Base-by-base conservation (phyloP, 2,888 invertebrate species). In the Nebria brevicollis region DNA sequence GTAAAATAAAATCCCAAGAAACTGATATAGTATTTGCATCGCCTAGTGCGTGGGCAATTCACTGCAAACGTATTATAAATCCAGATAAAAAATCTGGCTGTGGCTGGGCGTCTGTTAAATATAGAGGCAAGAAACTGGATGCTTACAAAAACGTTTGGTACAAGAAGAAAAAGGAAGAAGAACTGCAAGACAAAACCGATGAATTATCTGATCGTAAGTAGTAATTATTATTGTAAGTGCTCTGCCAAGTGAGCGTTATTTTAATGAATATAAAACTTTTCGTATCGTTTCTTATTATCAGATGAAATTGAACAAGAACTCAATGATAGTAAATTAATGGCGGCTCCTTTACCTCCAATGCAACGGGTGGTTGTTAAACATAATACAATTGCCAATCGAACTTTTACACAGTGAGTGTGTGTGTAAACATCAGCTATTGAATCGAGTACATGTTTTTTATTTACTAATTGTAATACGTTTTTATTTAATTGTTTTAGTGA, bases 41-140 rank as follows among this genome's bases (percentile, higher is more conserved):
- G 0, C 97, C 97, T 1, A 96, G 96, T 85, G 96, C 97, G 1
- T 97, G 97, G 97, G 97, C 97, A 0, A 95, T 96, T 88, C 95
- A 96, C 87, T 97, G 97, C 87, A 97, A 97, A 87, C 92, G 96
- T 84, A 95, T 96, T 81, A 95, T 97, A 76, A 97, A 97, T 89
- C 97, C 97, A 0, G 95, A 95, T 83, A 97, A 97, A 88, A 95
- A 96, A 86, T 96, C 96, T 66, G 97, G 97, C 1, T 97, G 97
- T 90, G 97, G 97, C 1, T 97, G 97, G 97, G 96, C 96, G 2
- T 96, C 96, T 2, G 96, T 96, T 64, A 94, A 95, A 86, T 97
- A 97, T 86, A 94, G 93, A 87, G 96, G 96, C 0, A 95, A 94
- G 86, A 97, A 97, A 88, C 89, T 97, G 86, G 97, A 97, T 88